A percentile compares a stretch with the other conserved stretches of the same genome.
Evolutionary conservation across 1,140 invertebrate genomes (phyloP).

Genomic region (Antheraea pernyi): DNA sequence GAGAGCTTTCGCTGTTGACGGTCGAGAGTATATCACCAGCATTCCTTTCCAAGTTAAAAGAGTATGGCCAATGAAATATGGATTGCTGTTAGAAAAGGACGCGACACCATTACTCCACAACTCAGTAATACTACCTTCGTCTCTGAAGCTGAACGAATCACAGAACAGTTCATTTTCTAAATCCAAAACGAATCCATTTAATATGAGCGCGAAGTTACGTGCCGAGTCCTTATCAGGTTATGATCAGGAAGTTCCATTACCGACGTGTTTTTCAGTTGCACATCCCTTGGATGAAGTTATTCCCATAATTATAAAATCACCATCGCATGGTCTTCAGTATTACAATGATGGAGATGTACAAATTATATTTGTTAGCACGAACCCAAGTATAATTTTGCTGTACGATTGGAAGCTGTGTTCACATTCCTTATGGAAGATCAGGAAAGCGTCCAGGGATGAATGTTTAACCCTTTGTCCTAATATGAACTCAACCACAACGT

Average conservation of each 20-base stretch:
- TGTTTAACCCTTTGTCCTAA: slow-evolving; percentile 80
- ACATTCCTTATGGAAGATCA: slow-evolving; percentile 91
- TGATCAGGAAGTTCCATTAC: slow-evolving; percentile 75
- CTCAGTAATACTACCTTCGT: slow-evolving; percentile 56
- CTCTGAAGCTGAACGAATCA: slow-evolving; percentile 59
- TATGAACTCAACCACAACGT: slow-evolving; percentile 70
- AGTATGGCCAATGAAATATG: slow-evolving; percentile 89
- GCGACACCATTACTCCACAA: slow-evolving; percentile 59
- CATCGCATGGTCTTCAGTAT: slow-evolving; percentile 78
- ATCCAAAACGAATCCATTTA: slow-evolving; percentile 48
- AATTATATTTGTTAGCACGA: slow-evolving; percentile 77
- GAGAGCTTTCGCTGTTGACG: slow-evolving; percentile 88
- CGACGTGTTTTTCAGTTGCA: slow-evolving; percentile 89
- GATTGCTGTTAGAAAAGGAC: slow-evolving; percentile 87
- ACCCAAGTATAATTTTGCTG: slow-evolving; percentile 82
- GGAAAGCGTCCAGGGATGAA: slow-evolving; percentile 88
- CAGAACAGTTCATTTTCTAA: slow-evolving; percentile 57
- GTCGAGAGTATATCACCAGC: slow-evolving; percentile 90
- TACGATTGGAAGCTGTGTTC: slow-evolving; percentile 88
- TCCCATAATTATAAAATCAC: slow-evolving; percentile 87
- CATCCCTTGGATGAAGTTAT: slow-evolving; percentile 95
- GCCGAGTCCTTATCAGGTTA: slow-evolving; percentile 60
- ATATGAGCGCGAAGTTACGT: slow-evolving; percentile 62
- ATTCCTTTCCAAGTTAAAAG: slow-evolving; percentile 91
- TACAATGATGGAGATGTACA: slow-evolving; percentile 76